These are phyloP conservation scores for Atopsyche davidsoni DNA, from an alignment of 1,140 invertebrate species.

Conservation along the genomic window DNA sequence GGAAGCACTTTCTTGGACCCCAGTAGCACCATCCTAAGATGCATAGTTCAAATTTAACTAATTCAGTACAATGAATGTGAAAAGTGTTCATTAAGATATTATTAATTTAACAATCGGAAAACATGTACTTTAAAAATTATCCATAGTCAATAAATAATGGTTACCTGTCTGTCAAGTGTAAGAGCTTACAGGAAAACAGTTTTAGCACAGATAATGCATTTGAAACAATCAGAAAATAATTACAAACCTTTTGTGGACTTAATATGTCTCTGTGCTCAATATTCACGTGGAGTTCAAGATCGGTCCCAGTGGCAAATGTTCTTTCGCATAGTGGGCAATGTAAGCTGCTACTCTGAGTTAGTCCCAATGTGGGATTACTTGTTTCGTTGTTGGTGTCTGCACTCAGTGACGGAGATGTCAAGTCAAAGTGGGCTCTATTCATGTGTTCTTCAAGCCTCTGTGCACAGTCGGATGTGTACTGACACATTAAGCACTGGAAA, in stretches of 20 bases:
- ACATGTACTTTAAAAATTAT: neutral
- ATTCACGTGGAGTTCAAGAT: constrained; percentile 79
- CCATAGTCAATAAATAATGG: neutral
- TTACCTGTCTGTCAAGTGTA: too few relatives aligned
- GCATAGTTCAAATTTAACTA: too few relatives aligned
- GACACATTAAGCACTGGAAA: constrained; percentile 71
- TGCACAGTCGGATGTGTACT: constrained; percentile 67
- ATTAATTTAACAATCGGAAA: neutral
- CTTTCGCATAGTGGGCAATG: constrained; percentile 68
- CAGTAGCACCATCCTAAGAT: constrained; percentile 26
- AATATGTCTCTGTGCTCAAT: constrained; percentile 62
- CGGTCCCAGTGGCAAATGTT: constrained; percentile 65
- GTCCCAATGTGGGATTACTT: constrained; percentile 39
- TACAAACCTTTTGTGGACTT: constrained; percentile 44
- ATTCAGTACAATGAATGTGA: too few relatives aligned
- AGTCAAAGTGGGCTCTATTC: constrained; percentile 78
- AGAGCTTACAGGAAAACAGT: too few relatives aligned
- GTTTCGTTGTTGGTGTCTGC: constrained; percentile 14
- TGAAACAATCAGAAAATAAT: too few relatives aligned
- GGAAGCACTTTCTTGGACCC: constrained; percentile 20
- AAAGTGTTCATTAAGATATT: too few relatives aligned
- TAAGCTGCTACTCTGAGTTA: constrained; percentile 40
- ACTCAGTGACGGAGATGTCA: constrained; percentile 56
- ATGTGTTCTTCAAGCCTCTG: constrained; percentile 76
- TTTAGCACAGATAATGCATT: too few relatives aligned